Evolutionary conservation across 2,113 vertebrate genomes (phyloP), one percentile per base, ranked within the genome.

Genomic region (Phylloscopus trochiloides): DNA sequence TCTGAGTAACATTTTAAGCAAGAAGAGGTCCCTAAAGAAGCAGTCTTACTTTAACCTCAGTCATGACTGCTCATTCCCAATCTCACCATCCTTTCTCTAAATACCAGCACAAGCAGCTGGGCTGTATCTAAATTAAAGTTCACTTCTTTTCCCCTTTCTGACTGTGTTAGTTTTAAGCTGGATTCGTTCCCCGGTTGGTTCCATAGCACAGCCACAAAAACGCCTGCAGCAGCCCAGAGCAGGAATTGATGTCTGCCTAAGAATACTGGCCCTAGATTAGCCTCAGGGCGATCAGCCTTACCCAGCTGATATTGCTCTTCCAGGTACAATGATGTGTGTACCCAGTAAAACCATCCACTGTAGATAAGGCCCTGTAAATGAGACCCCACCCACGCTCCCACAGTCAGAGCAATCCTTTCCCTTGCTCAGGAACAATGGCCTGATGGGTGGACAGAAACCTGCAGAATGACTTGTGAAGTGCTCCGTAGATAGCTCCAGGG

Each of bases 401-500:
- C 1, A 42, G 31, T 14, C 59, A 86, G 22, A 80, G 57, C 75
- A 80, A 80, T 67, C 59, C 32, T 2, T 29, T 70, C 65, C 40
- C 54, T 14, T 4, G 21, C 31, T 89, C 48, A 9, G 50, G 74
- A 89, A 90, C 90, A 95, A 92, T 63, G 48, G 40, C 55, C 66
- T 5, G 2, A 48, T 21, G 40, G 25, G 17, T 57, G 68, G 31
- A 66, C 72, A 94, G 68, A 88, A 96, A 73, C 48, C 62, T 86
- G 75, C 16, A 28, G 70, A 93, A 90, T 19, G 65, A 88, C 88
- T 73, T 77, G 72, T 88, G n/a, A 96, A 96, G 26, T 80, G 78
- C 72, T 67, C 81, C 7, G 2, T 7, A 9, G 14, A 31, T 66
- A 54, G 63, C 88, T 80, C 57, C 67, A 2, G 78, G 90, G 75